Conservation (phyloP, 2,888 invertebrate species). For the Melangyna quadrimaculata region DNA sequence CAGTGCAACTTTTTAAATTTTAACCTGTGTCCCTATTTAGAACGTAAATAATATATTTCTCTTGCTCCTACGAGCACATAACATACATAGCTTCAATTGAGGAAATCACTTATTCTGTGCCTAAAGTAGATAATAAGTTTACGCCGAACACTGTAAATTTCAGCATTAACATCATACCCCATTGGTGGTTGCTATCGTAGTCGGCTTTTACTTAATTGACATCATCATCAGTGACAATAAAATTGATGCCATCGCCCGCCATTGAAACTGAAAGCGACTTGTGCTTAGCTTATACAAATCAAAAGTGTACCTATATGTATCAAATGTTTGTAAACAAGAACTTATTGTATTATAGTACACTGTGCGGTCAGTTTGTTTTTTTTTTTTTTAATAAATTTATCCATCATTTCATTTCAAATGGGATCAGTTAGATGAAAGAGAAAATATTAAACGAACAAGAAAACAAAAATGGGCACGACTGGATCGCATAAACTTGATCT, state of each 20-base stretch:
- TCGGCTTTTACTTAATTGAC: constrained; percentile 8
- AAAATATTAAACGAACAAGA: background rate
- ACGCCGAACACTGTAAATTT: constrained; percentile 46
- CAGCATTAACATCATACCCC: background rate
- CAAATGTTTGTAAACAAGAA: constrained; percentile 14
- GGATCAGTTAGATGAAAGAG: constrained; percentile 6
- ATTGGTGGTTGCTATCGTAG: background rate
- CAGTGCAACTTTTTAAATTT: background rate
- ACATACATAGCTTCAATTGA: constrained; percentile 55
- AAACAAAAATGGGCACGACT: too few relatives aligned
- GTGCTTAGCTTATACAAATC: constrained; percentile 25
- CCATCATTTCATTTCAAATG: background rate
- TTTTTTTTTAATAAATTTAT: background rate
- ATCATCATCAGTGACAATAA: constrained; percentile 15
- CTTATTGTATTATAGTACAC: background rate
- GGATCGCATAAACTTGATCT: too few relatives aligned
- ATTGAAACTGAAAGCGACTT: constrained; percentile 69
- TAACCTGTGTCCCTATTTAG: background rate
- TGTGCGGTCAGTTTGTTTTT: background rate
- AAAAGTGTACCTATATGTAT: constrained; percentile 14
- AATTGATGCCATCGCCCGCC: constrained; percentile 61
- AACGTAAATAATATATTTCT: constrained; percentile 37
- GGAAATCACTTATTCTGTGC: constrained; percentile 63
- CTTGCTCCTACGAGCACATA: background rate
- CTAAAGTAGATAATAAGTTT: constrained; percentile 67